Base-by-base conservation (phyloP, 2,797 vertebrate genomes). In the Anguilla anguilla region DNA sequence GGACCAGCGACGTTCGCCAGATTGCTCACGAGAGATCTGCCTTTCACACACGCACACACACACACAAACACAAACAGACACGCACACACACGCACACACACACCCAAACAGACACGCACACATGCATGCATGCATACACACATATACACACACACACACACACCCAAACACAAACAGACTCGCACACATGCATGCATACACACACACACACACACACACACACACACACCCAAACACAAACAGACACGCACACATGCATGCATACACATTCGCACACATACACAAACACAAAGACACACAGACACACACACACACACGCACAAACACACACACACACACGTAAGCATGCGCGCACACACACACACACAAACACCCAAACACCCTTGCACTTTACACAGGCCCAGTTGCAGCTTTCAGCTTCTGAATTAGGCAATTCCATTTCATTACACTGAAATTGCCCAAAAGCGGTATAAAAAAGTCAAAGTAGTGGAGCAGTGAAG, bases 351-450 rank as follows among this genome's bases (percentile, higher is more conserved):
- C 64, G 25, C 25, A 6, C 57, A 87, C 15, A 22, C 59, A 61
- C 61, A 64, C 25, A 28, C 64, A 69, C 25, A 28, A 25, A 69
- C 64, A 25, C 25, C 25, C 61, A 83, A 51, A 84, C 53, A 84
- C 11, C 17, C 53, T 0, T 31, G n/a, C 49, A 35, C 28, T n/a
- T 11, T 46, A n/a, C 55, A 22, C 51, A 86, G 90, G 89, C 91
- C 89, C 90, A 83, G 89, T 59, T 22, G 86, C 85, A 91, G 92
- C 92, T 92, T 91, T 90, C 90, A 89, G 92, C 87, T 89, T 92
- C 90, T 88, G 91, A 93, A 94, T 94, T 91, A 85, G 92, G 91
- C 90, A 92, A 89, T 93, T 92, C 91, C 91, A 92, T 92, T 90
- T 87, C 87, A 83, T 88, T 93, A 93, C 92, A 92, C 93, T 5